Percentiles rank a stretch among this genome's conserved stretches.
These are phyloP conservation scores for Arbacia lixula DNA, from an alignment of 53 echinoderm and acorn worm genomes.

Conservation along the genomic window DNA sequence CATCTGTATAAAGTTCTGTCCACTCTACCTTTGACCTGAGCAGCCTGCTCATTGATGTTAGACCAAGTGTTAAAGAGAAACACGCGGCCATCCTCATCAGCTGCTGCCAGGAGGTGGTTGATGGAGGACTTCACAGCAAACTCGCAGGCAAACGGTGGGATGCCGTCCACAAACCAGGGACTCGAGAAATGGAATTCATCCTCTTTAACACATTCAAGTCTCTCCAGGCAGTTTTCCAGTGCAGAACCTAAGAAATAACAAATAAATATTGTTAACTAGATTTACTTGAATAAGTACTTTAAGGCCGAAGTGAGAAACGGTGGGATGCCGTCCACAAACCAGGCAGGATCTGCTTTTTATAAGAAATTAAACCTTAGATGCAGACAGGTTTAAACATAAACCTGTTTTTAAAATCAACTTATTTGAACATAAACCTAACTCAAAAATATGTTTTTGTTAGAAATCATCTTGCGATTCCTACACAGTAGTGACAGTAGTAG, in stretches of 20 bases:
- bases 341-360: no score
- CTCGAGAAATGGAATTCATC: slow-evolving; percentile 39
- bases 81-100: slow-evolving; percentile 95
- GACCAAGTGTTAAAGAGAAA: slow-evolving; percentile 86
- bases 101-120: slow-evolving; percentile 74
- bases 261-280: background rate
- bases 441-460: no score
- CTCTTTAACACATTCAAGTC: slow-evolving; percentile 18
- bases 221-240: slow-evolving; percentile 21
- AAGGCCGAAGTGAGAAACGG: background rate
- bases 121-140: slow-evolving; percentile 59
- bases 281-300: background rate
- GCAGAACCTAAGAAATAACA: background rate
- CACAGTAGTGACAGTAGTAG: no score
- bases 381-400: no score
- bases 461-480: no score
- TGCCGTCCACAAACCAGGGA: slow-evolving; percentile 63
- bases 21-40: slow-evolving; percentile 20
- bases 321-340: background rate
- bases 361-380: no score
- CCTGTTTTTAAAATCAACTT: no score
- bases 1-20: no score
- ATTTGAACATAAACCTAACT: no score
- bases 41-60: slow-evolving; percentile 18
- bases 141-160: slow-evolving; percentile 92